These are phyloP conservation scores for Plemyria rubiginata DNA, from an alignment of 2,888 invertebrate species.

Conservation along the genomic window DNA sequence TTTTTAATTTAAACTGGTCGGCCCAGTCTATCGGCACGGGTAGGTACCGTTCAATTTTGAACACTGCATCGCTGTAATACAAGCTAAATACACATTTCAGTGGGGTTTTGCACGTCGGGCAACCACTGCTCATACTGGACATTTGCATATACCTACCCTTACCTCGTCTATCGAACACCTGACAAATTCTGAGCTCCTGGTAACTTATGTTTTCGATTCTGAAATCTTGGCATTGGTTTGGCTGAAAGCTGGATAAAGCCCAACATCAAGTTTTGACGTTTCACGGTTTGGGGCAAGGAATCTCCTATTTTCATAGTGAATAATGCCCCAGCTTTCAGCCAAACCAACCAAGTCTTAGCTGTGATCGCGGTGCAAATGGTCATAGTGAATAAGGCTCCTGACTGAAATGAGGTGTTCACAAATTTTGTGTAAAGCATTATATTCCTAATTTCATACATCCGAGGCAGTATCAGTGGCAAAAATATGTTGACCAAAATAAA, in stretches of 20 bases:
- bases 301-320: too few species aligned
- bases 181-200: not conserved
- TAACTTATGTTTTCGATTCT: constrained; percentile 1
- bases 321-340: too few species aligned
- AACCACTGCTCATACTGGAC: constrained; percentile 3
- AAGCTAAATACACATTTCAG: not conserved
- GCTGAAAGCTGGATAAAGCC: too few species aligned
- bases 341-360: too few species aligned
- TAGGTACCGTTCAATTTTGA: not conserved
- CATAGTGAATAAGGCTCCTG: too few species aligned
- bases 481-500: too few species aligned
- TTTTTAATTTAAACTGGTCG: constrained; percentile 13
- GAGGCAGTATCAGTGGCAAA: not conserved
- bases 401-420: not conserved
- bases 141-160: not conserved
- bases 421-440: not conserved
- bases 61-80: not conserved
- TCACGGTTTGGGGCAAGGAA: too few species aligned
- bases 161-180: not conserved
- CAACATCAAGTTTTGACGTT: too few species aligned
- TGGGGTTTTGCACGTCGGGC: not conserved
- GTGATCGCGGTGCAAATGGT: too few species aligned
- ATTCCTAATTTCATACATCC: not conserved
- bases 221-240: not conserved
- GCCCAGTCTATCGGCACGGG: not conserved